These are phyloP conservation scores for Syngnathus floridae DNA, from an alignment of 2,113 vertebrate genomes.

Conservation along the genomic window DNA sequence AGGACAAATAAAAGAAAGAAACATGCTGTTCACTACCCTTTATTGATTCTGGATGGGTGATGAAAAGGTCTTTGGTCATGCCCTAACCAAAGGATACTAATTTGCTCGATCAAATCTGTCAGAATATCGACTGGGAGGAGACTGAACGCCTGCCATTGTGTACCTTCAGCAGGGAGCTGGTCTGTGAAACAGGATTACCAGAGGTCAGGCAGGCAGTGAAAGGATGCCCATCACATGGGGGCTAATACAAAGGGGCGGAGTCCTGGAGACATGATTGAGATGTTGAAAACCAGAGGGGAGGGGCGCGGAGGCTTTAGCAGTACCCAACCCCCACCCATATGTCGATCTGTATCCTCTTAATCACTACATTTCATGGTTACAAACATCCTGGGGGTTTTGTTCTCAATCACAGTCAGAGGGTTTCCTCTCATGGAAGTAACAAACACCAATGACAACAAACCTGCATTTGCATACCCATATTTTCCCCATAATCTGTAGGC, in stretches of 20 bases:
- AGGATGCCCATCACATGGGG: slow-evolving; percentile 91
- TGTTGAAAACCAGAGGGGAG: slow-evolving; percentile 79
- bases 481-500: neutral
- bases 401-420: slow-evolving; percentile 2
- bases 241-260: slow-evolving; percentile 84
- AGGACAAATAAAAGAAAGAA: slow-evolving; percentile 32
- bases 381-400: slow-evolving; percentile 25
- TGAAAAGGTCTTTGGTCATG: slow-evolving; percentile 96
- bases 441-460: slow-evolving; percentile 76
- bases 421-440: slow-evolving; percentile 63
- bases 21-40: slow-evolving; percentile 83
- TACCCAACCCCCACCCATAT: slow-evolving; percentile 68
- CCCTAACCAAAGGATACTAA: slow-evolving; percentile 97
- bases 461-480: neutral
- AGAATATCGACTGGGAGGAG: slow-evolving; percentile 96
- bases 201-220: slow-evolving; percentile 94
- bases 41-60: slow-evolving; percentile 90
- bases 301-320: slow-evolving; percentile 34
- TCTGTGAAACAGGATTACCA: slow-evolving; percentile 99
- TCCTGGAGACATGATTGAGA: slow-evolving; percentile 85
- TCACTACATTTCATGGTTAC: slow-evolving; percentile 33
- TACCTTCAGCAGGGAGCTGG: slow-evolving; percentile 87
- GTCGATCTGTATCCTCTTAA: slow-evolving; percentile 68
- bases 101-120: slow-evolving; percentile 99
- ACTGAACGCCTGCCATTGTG: slow-evolving; percentile 91